These are phyloP conservation scores for Agapetus fuscipes DNA, from an alignment of 2,888 invertebrate genomes.

Conservation along the genomic window DNA sequence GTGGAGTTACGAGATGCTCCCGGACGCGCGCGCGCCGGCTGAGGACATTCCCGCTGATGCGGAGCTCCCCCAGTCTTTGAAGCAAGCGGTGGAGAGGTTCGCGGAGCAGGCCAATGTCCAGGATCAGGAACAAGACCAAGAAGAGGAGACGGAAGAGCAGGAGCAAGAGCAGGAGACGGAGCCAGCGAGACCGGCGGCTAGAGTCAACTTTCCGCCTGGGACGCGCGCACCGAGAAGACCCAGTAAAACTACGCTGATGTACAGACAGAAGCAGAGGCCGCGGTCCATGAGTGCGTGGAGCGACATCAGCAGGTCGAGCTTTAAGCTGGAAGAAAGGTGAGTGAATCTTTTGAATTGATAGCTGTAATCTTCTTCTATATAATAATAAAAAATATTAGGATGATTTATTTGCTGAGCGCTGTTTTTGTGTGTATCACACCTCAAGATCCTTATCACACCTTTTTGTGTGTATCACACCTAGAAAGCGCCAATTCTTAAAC, in stretches of 20 bases:
- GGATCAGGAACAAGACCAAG: constrained; percentile 4
- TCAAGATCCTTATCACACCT: no score
- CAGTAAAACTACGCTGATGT: constrained; percentile 34
- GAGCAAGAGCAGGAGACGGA: constrained; percentile 25
- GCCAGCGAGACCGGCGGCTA: constrained; percentile 35
- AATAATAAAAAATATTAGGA: no score
- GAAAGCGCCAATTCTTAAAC: no score
- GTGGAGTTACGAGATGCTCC: constrained; percentile 38
- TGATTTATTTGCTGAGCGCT: no score
- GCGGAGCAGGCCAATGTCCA: constrained; percentile 5
- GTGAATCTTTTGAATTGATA: no score
- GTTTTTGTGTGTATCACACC: no score
- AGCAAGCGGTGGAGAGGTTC: constrained; percentile 25
- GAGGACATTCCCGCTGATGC: no score
- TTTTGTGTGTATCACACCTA: no score
- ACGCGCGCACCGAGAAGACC: constrained; percentile 40
- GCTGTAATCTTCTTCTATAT: no score
- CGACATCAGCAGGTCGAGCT: constrained; percentile 75
- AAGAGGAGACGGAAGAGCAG: constrained; percentile 14
- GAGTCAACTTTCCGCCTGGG: constrained; percentile 57
- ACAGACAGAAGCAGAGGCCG: constrained; percentile 48
- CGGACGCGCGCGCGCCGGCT: constrained; percentile 26
- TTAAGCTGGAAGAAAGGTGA: constrained; percentile 70
- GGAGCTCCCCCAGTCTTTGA: no score
- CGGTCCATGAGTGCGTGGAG: constrained; percentile 84